Percentiles rank a stretch among this genome's conserved stretches.
phyloP scores from a whole-genome alignment of 2,113 vertebrate genomes.

The Heteronetta atricapilla region DNA sequence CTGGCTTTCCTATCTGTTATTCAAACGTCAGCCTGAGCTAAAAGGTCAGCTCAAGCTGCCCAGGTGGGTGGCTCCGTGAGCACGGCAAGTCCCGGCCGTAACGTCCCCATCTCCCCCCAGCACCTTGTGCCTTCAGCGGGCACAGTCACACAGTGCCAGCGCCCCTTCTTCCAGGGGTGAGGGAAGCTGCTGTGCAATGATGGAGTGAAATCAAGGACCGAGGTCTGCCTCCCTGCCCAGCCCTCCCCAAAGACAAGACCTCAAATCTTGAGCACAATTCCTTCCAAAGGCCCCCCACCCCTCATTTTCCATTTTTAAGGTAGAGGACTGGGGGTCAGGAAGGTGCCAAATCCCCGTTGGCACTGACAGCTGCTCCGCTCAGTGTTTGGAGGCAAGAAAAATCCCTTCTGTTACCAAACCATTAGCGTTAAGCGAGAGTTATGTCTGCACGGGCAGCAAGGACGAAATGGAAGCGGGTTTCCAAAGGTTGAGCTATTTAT shows the following conservation, averaged over 20 bases:
- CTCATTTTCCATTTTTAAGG: background rate
- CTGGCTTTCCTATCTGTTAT: background rate
- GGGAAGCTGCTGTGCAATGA: background rate
- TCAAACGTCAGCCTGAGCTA: background rate
- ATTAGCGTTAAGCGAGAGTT: background rate
- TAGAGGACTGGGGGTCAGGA: background rate
- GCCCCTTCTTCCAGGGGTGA: background rate
- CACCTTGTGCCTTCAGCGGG: no score
- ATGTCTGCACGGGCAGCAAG: background rate
- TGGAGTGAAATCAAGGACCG: background rate
- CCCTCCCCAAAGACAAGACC: background rate
- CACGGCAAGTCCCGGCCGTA: background rate
- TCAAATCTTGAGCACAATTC: background rate
- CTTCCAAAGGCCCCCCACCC: background rate
- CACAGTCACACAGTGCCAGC: fast-evolving
- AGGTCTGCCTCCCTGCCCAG: background rate
- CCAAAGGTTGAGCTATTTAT: background rate
- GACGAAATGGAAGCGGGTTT: background rate
- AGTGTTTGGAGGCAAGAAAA: background rate
- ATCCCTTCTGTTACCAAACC: background rate
- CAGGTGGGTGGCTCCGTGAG: fast-evolving
- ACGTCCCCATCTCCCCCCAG: background rate
- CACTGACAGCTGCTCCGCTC: background rate
- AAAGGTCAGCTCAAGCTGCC: background rate
- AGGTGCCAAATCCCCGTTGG: background rate